These are phyloP conservation scores for Alloplasta piceator DNA, from an alignment of 2,888 invertebrate species.

Conservation along the genomic window DNA sequence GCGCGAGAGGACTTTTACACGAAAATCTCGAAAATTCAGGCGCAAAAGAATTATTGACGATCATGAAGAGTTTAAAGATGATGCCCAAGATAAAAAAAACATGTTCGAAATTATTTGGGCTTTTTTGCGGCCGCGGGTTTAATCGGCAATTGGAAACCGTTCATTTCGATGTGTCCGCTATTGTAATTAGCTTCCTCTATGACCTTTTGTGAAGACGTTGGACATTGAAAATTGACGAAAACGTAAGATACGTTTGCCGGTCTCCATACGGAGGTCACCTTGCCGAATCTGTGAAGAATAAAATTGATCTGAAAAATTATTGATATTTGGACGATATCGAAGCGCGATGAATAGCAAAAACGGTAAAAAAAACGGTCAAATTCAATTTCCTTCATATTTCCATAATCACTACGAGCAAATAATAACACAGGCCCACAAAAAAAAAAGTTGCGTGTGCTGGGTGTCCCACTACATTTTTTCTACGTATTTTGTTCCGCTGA, in stretches of 20 bases:
- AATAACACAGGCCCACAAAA: too few relatives aligned
- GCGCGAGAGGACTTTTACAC: too few relatives aligned
- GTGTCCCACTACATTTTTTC: too few relatives aligned
- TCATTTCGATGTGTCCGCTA: constrained; percentile 44
- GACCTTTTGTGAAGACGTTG: constrained; percentile 48
- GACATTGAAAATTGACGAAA: constrained; percentile 60
- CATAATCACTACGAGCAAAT: too few relatives aligned
- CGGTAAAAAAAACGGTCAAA: constrained; percentile 3
- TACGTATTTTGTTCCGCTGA: too few relatives aligned
- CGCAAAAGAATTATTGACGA: too few relatives aligned
- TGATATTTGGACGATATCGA: neutral
- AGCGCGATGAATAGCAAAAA: neutral
- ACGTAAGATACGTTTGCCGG: constrained; percentile 29
- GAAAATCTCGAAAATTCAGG: too few relatives aligned
- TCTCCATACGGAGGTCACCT: constrained; percentile 42
- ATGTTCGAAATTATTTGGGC: neutral
- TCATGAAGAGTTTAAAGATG: too few relatives aligned
- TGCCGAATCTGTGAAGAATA: constrained; percentile 60
- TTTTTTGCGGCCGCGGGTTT: constrained; percentile 26
- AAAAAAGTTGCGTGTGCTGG: too few relatives aligned
- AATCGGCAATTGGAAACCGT: constrained; percentile 37
- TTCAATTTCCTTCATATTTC: too few relatives aligned
- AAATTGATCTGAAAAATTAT: neutral
- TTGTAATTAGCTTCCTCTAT: constrained; percentile 41
- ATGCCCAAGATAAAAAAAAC: too few relatives aligned